Evolutionary conservation across 37 sponge, comb jelly and placozoan genomes (phyloP).

Genomic region (Eunapius fragilis): DNA sequence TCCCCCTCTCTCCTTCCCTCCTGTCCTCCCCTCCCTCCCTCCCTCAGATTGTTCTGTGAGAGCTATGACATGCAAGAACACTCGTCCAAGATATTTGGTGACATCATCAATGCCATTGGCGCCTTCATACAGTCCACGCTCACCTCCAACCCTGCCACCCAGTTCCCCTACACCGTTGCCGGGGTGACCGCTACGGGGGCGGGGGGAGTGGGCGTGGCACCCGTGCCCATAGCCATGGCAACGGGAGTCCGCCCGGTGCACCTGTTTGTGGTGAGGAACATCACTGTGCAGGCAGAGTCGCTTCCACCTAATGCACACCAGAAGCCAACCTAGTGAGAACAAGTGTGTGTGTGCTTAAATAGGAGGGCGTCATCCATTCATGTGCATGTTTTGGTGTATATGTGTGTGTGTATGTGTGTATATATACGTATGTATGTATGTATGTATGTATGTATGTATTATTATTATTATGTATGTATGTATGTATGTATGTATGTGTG

Average conservation of each 20-base stretch:
- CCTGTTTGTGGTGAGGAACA: slow-evolving; percentile 29
- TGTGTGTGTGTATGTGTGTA: background rate
- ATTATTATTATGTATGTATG: background rate
- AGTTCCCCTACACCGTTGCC: slow-evolving; percentile 10
- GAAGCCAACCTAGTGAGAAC: slow-evolving; percentile 50
- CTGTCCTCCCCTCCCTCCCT: too few relatives aligned
- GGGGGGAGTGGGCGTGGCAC: background rate
- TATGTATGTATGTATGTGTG: background rate
- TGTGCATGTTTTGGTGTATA: too few relatives aligned
- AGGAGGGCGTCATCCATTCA: background rate
- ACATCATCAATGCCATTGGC: slow-evolving; percentile 83
- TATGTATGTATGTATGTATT: background rate
- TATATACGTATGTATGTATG: background rate
- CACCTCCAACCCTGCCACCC: slow-evolving; percentile 28
- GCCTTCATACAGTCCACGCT: slow-evolving; percentile 86
- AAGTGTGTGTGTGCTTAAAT: background rate
- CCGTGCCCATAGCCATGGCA: background rate
- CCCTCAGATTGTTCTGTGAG: slow-evolving; percentile 75
- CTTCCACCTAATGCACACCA: slow-evolving; percentile 47
- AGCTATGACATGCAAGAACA: slow-evolving; percentile 96
- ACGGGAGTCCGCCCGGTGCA: slow-evolving; percentile 14
- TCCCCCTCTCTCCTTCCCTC: too few relatives aligned
- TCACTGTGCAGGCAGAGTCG: slow-evolving; percentile 16
- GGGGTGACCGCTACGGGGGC: slow-evolving; percentile 8
- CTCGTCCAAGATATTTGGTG: slow-evolving; percentile 84